phyloP scores from a whole-genome alignment of 2,113 vertebrate species.

The Callionymus lyra region DNA sequence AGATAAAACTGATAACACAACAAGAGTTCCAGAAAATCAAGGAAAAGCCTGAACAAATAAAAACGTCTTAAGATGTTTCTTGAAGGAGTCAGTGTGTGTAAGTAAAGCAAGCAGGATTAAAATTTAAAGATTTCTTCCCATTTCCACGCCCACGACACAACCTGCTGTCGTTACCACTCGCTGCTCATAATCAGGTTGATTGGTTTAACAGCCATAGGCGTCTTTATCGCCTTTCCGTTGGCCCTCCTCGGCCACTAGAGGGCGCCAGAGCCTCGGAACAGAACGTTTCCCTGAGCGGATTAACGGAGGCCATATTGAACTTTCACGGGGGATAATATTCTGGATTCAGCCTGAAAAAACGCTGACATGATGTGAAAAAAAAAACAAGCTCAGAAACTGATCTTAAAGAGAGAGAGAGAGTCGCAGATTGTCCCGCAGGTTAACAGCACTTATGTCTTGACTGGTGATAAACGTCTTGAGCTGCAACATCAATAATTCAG shows the following conservation, averaged over 20 bases:
- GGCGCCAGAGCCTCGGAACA: slow-evolving; percentile 31
- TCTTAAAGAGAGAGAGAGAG: too few species aligned
- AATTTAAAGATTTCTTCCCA: too few species aligned
- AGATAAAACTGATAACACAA: too few species aligned
- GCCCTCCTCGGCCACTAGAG: slow-evolving; percentile 32
- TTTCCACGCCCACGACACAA: too few species aligned
- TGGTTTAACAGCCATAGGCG: too few species aligned
- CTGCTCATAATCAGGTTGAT: too few species aligned
- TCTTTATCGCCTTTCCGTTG: background rate
- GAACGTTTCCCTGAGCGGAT: slow-evolving; percentile 25
- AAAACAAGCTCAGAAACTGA: background rate
- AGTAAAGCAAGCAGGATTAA: too few species aligned
- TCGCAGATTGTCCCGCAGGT: background rate
- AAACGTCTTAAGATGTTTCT: too few species aligned
- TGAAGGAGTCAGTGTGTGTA: too few species aligned
- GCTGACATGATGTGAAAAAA: slow-evolving; percentile 37
- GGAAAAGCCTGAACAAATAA: too few species aligned
- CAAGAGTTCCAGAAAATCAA: too few species aligned
- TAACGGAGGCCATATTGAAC: slow-evolving; percentile 62
- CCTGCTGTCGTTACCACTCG: too few species aligned
- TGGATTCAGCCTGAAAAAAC: slow-evolving; percentile 21
- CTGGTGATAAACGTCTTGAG: background rate
- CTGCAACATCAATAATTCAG: slow-evolving; percentile 8
- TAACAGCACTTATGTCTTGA: background rate
- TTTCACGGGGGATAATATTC: slow-evolving; percentile 38